Evolutionary conservation across 2,888 invertebrate species (phyloP).

Genomic region (Notocelia uddmanniana): DNA sequence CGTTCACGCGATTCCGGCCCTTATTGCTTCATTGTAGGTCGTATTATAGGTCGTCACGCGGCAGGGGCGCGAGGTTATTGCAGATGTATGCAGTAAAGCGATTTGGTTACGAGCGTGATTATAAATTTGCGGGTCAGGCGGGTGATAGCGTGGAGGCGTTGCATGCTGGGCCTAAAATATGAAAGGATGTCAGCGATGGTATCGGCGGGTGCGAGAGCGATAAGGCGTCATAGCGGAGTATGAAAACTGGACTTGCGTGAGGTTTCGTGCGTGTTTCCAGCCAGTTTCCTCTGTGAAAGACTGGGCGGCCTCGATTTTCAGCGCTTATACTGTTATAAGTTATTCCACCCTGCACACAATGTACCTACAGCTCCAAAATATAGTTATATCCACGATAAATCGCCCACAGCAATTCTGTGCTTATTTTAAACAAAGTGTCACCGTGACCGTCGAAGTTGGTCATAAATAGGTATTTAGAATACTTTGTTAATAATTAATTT

Average conservation of each 20-base stretch:
- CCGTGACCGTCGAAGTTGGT: slow-evolving; percentile 8
- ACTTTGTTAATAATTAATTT: background rate
- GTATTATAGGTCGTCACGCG: slow-evolving; percentile 57
- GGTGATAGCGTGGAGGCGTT: slow-evolving; percentile 41
- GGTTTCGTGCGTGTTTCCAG: slow-evolving; percentile 77
- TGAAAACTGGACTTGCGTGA: slow-evolving; percentile 75
- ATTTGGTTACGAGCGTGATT: slow-evolving; percentile 35
- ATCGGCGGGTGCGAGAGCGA: slow-evolving; percentile 48
- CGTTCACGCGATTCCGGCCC: slow-evolving; percentile 56
- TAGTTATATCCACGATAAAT: slow-evolving; percentile 39
- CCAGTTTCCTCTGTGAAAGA: slow-evolving; percentile 78
- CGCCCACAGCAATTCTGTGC: slow-evolving; percentile 33
- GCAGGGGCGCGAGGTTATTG: slow-evolving; percentile 58
- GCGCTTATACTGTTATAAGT: slow-evolving; percentile 76
- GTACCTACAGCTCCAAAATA: slow-evolving; percentile 50
- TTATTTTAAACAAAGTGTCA: slow-evolving; percentile 24
- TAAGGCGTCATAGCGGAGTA: slow-evolving; percentile 49
- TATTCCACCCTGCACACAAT: slow-evolving; percentile 77
- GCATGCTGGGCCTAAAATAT: slow-evolving; percentile 52
- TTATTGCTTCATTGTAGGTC: slow-evolving; percentile 57
- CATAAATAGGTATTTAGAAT: slow-evolving; percentile 18
- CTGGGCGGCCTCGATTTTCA: slow-evolving; percentile 80
- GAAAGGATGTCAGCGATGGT: slow-evolving; percentile 47
- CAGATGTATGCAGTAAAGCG: slow-evolving; percentile 57
- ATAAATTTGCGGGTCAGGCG: slow-evolving; percentile 52